These are phyloP conservation scores for Pteropus rufus DNA, from an alignment of 2,797 vertebrate species.

Conservation along the genomic window DNA sequence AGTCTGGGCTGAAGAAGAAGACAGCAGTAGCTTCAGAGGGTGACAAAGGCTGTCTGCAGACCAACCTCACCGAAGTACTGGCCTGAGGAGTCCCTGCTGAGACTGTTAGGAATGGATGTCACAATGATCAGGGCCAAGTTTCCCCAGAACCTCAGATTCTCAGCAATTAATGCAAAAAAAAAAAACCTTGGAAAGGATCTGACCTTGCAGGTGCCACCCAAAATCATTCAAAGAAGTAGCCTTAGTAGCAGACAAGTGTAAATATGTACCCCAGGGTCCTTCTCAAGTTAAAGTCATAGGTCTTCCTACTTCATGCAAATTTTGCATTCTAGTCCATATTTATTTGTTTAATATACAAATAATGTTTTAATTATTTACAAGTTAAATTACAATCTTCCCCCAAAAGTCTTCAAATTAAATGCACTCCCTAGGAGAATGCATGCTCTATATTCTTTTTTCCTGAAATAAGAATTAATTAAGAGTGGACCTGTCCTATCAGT, in stretches of 20 bases:
- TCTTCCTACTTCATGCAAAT: background rate
- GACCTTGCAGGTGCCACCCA: background rate
- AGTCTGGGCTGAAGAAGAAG: background rate
- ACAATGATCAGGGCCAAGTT: background rate
- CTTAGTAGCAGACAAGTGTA: background rate
- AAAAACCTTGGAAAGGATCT: too few relatives aligned
- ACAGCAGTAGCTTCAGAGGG: too few relatives aligned
- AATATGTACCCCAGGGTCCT: background rate
- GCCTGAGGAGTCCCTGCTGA: background rate
- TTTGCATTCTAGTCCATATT: background rate
- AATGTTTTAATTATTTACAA: background rate
- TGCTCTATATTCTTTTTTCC: background rate
- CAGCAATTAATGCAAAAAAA: background rate
- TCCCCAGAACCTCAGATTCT: background rate
- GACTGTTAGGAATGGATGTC: background rate
- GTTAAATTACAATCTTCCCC: background rate
- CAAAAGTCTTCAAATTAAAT: background rate
- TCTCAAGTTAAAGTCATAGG: background rate
- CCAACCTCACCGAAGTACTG: background rate
- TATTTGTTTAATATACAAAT: background rate
- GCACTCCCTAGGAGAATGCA: background rate
- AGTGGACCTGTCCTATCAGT: background rate
- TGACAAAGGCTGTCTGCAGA: background rate
- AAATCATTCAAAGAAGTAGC: background rate
- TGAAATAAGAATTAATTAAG: background rate